Conservation (phyloP, 2,888 invertebrate species). For the Busseola fusca region DNA sequence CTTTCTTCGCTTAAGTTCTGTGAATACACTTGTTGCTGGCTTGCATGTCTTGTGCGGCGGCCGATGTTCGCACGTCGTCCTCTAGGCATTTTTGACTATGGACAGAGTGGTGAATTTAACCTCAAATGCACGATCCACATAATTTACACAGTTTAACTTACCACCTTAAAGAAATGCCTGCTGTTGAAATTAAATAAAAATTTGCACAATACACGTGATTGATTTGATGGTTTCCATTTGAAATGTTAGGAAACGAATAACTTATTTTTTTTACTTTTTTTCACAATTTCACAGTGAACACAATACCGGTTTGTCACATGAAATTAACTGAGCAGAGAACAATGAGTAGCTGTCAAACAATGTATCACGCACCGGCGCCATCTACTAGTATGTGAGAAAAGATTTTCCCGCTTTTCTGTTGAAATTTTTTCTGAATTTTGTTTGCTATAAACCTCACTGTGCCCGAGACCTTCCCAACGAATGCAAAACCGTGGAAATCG, state of each 20-base stretch:
- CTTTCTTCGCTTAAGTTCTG: too few species aligned
- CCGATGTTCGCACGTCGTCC: too few species aligned
- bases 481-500: too few species aligned
- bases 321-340: constrained; percentile 15
- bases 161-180: constrained; percentile 62
- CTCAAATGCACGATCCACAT: constrained; percentile 38
- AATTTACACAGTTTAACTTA: constrained; percentile 55
- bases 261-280: constrained; percentile 10
- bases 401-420: too few species aligned
- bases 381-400: background rate
- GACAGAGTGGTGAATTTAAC: too few species aligned
- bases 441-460: too few species aligned
- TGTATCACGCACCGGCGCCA: constrained; percentile 34
- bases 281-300: too few species aligned
- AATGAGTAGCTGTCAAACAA: constrained; percentile 47
- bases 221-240: background rate
- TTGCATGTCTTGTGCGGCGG: too few species aligned
- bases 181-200: constrained; percentile 13
- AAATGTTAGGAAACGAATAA: background rate
- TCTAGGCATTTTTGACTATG: too few species aligned
- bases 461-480: too few species aligned
- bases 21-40: too few species aligned
- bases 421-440: too few species aligned
- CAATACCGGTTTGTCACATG: background rate
- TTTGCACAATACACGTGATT: background rate